Evolutionary conservation across 1,140 invertebrate genomes (phyloP).

Genomic region (Aricia agestis): DNA sequence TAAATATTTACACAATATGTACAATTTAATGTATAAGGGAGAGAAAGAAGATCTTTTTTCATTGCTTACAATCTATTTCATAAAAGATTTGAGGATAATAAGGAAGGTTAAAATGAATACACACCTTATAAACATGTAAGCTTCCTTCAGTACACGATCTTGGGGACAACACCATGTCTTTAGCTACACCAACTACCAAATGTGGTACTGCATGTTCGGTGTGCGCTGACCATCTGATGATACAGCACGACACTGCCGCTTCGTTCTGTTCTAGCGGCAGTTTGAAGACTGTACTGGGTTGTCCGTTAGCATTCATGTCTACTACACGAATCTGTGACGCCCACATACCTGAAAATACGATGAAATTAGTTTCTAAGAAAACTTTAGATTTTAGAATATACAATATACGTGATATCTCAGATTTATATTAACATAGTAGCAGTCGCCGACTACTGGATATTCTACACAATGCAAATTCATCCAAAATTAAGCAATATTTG

Average conservation of each 20-base stretch:
- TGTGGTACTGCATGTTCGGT: slow-evolving; percentile 51
- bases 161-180: slow-evolving; percentile 93
- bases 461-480: too few species aligned
- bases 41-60: not conserved
- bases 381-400: too few species aligned
- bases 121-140: slow-evolving; percentile 90
- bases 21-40: too few species aligned
- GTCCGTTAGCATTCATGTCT: slow-evolving; percentile 82
- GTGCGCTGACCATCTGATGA: slow-evolving; percentile 73
- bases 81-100: too few species aligned
- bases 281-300: slow-evolving; percentile 83
- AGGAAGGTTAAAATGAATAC: not conserved
- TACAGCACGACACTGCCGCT: slow-evolving; percentile 90
- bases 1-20: too few species aligned
- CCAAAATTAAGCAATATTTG: too few species aligned
- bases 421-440: too few species aligned
- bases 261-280: slow-evolving; percentile 96
- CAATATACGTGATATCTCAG: too few species aligned
- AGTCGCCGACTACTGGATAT: too few species aligned
- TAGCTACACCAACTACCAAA: slow-evolving; percentile 81
- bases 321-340: slow-evolving; percentile 95
- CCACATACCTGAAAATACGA: slow-evolving; percentile 88
- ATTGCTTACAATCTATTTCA: too few species aligned
- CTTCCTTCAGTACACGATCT: slow-evolving; percentile 86
- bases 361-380: not conserved